Conservation (phyloP, 2,113 vertebrate species). For the Antennarius striatus region DNA sequence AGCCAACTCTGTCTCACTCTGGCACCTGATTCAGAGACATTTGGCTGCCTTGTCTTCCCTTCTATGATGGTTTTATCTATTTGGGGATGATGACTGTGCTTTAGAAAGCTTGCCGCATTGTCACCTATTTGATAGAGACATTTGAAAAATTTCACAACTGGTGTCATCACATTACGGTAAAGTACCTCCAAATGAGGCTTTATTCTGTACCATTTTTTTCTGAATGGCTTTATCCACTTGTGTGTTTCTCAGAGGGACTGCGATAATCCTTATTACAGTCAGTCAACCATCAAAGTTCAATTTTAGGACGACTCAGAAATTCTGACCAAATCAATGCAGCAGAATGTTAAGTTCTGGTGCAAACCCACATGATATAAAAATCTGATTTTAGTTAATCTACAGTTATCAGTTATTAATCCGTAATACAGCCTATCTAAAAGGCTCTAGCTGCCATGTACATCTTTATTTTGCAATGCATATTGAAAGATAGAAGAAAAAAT, state of each 20-base stretch:
- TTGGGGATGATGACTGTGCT: slow-evolving; percentile 1
- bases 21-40: slow-evolving; percentile 19
- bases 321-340: background rate
- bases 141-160: slow-evolving; percentile 6
- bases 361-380: slow-evolving; percentile 23
- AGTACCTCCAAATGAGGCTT: background rate
- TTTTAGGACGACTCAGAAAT: background rate
- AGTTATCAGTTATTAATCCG: slow-evolving; percentile 23
- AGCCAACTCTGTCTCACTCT: slow-evolving; percentile 11
- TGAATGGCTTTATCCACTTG: slow-evolving; percentile 8
- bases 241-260: slow-evolving; percentile 15
- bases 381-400: slow-evolving; percentile 23
- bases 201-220: slow-evolving; percentile 7
- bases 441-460: background rate
- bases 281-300: slow-evolving; percentile 3
- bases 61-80: background rate
- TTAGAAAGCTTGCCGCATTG: slow-evolving; percentile 23
- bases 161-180: slow-evolving; percentile 2
- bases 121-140: background rate
- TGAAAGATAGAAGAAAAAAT: slow-evolving; percentile 3
- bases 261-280: slow-evolving; percentile 27
- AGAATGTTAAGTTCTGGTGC: slow-evolving; percentile 19
- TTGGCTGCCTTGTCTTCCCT: slow-evolving; percentile 12
- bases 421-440: slow-evolving; percentile 19
- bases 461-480: slow-evolving; percentile 1